Evolutionary conservation across 2,797 vertebrate species (phyloP).

Genomic region (Scyliorhinus canicula): DNA sequence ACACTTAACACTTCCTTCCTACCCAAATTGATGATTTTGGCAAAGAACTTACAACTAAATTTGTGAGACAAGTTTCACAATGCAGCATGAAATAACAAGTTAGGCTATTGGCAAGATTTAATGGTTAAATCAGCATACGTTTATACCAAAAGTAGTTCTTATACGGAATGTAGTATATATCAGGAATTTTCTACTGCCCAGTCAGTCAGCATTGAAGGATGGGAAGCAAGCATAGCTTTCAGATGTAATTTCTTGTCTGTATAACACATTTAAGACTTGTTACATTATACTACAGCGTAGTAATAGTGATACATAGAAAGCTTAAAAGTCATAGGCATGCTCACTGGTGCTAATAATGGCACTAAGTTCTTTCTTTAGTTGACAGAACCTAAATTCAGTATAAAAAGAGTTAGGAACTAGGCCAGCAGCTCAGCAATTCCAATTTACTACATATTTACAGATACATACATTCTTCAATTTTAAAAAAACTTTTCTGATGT

Average conservation of each 20-base stretch:
- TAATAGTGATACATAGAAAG: constrained; percentile 38
- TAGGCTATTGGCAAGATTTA: constrained; percentile 31
- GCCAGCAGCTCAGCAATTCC: constrained; percentile 37
- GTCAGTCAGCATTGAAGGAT: constrained; percentile 32
- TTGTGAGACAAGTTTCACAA: constrained; percentile 11
- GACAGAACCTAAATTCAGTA: constrained; percentile 37
- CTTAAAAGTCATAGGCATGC: constrained; percentile 37
- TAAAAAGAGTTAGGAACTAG: constrained; percentile 37
- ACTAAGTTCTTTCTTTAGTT: constrained; percentile 36
- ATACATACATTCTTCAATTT: constrained; percentile 37
- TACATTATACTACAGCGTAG: constrained; percentile 38
- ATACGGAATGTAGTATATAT: constrained; percentile 35
- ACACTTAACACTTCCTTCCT: background rate
- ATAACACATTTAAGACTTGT: constrained; percentile 37
- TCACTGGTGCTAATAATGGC: constrained; percentile 38
- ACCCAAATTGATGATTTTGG: constrained; percentile 8
- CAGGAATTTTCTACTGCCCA: constrained; percentile 30
- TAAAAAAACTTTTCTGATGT: constrained; percentile 31
- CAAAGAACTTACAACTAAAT: constrained; percentile 23
- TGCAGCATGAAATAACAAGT: background rate
- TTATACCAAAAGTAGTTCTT: constrained; percentile 18
- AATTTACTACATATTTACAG: constrained; percentile 39
- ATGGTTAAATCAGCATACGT: constrained; percentile 19
- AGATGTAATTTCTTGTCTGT: constrained; percentile 35
- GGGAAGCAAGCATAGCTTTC: constrained; percentile 27